phyloP scores from a whole-genome alignment of 2,113 vertebrate species.

The Planiliza haematocheilus region DNA sequence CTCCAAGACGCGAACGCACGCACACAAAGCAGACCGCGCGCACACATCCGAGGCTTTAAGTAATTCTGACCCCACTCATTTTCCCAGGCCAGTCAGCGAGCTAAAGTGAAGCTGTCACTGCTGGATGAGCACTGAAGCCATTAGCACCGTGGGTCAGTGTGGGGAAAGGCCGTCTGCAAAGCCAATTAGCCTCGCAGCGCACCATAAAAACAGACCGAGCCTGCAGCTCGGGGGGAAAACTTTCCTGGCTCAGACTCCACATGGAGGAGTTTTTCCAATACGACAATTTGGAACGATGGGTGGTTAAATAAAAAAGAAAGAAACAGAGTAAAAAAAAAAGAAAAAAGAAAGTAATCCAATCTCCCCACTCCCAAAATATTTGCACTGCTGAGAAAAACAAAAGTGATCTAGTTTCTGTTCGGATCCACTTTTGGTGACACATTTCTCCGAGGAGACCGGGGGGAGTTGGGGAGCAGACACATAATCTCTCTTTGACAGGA shows the following conservation, averaged over 20 bases:
- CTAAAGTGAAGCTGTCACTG: constrained; percentile 53
- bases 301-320: constrained; percentile 36
- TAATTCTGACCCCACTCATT: constrained; percentile 39
- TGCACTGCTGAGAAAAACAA: constrained; percentile 64
- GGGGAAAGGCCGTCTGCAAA: constrained; percentile 77
- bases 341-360: constrained; percentile 37
- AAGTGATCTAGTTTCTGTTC: constrained; percentile 58
- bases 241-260: constrained; percentile 73
- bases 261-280: constrained; percentile 63
- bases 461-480: constrained; percentile 46
- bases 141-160: constrained; percentile 60
- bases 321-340: background rate
- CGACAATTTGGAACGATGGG: constrained; percentile 59
- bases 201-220: constrained; percentile 69
- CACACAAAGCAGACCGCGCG: background rate
- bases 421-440: constrained; percentile 57
- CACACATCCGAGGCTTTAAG: constrained; percentile 1
- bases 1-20: constrained; percentile 31
- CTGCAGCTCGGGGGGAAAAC: constrained; percentile 56
- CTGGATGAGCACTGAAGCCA: constrained; percentile 38
- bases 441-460: constrained; percentile 38
- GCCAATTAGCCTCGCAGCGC: constrained; percentile 76
- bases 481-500: constrained; percentile 65
- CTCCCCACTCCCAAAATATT: constrained; percentile 64
- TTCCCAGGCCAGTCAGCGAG: constrained; percentile 30